Evolutionary conservation across 2,113 vertebrate species (phyloP), one percentile per base, ranked within the genome.

Genomic region (Engraulis encrasicolus): DNA sequence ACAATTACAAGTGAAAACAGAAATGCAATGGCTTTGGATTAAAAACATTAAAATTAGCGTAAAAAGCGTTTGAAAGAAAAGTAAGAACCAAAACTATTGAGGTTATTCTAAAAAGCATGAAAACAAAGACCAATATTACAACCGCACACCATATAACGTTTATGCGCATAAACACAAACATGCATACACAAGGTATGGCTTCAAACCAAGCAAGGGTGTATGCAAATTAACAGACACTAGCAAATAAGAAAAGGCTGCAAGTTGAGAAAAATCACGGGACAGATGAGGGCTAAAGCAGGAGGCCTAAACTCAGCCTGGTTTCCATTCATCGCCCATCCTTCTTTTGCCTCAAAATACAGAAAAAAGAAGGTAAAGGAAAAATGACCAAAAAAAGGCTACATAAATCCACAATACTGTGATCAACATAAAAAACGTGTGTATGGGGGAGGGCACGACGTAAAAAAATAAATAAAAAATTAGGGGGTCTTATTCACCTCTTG

Each of bases 401-500:
- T 45, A 45, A 5, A 45, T 45, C 9, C 20, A 61, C n/a, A 27
- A 27, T n/a, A 11, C 34, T 74, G 31, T 31, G 66, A 74, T 74
- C 14, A 18, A 27, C 12, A 74, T 2, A 52, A 31, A 27, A 34
- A 14, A 74, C 31, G 14, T 34, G 27, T 15, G 12, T 36, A 17
- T 34, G 66, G 14, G 2, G 31, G n/a, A 81, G 27, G 19, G 11
- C 9, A 81, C 34, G 38, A 52, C 11, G 74, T 82, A 83, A 83
- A 74, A 71, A 27, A 23, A 61, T 6, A 66, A 11, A 14, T 14
- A 66, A 66, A 66, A 66, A 14, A 2, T 6, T 0, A 12, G 61
- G 66, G 66, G 27, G 49, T 77, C 50, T 81, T 88, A 90, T 90
- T 90, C 85, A 90, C 87, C 89, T 90, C 89, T 87, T 88, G 87